Percentiles rank a stretch among this genome's conserved stretches.
These are phyloP conservation scores for Drosophila serrata DNA, from an alignment of 1,140 invertebrate species.

Conservation along the genomic window DNA sequence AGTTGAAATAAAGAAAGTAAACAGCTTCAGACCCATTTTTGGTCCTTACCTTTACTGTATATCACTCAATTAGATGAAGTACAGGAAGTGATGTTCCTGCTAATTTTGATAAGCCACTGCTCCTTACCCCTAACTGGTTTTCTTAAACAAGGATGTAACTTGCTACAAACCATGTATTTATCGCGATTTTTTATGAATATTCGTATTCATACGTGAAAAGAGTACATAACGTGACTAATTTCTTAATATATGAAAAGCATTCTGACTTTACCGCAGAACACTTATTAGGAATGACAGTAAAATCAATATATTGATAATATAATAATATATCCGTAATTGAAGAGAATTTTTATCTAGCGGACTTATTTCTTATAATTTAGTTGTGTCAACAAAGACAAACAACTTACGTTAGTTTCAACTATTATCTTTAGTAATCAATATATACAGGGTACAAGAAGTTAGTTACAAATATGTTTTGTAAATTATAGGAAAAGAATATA, in stretches of 20 bases:
- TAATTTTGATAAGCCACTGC: background rate
- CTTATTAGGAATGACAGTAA: background rate
- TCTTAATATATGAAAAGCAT: background rate
- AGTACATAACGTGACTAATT: background rate
- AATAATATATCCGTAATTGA: too few species aligned
- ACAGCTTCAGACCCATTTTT: constrained; percentile 3
- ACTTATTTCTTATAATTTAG: too few species aligned
- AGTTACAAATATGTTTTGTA: too few species aligned
- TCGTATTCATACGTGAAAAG: background rate
- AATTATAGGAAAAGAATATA: too few species aligned
- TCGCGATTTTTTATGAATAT: background rate
- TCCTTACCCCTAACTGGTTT: background rate
- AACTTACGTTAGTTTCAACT: too few species aligned
- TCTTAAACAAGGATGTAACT: background rate
- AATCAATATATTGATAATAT: too few species aligned
- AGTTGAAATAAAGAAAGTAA: constrained; percentile 24
- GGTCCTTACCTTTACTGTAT: constrained; percentile 2
- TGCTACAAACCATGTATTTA: background rate
- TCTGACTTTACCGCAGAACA: background rate
- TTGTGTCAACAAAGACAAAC: too few species aligned
- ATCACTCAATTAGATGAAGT: constrained; percentile 19
- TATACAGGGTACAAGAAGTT: too few species aligned
- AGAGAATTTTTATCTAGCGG: too few species aligned
- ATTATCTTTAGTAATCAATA: too few species aligned
- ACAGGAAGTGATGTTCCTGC: background rate